Conservation (phyloP, 2,797 vertebrate species). For the Tokudaia tokunoshimensis region DNA sequence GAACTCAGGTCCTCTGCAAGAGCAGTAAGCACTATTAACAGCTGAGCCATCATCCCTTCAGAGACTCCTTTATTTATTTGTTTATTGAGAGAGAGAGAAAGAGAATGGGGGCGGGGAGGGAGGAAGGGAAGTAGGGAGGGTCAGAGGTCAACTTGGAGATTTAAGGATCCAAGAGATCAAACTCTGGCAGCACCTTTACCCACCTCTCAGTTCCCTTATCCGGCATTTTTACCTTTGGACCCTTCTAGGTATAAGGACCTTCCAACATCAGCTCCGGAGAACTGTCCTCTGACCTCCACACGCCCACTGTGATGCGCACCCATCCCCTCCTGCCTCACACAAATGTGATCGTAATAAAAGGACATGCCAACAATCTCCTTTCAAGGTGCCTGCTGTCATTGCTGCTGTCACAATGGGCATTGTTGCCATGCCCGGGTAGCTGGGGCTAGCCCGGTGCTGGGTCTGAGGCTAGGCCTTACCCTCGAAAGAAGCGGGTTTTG, state of each 20-base stretch:
- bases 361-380: neutral
- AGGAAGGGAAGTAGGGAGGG: too few relatives aligned
- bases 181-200: neutral
- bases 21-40: neutral
- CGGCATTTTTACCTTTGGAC: slow-evolving; percentile 54
- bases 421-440: neutral
- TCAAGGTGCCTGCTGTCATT: neutral
- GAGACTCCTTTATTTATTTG: neutral
- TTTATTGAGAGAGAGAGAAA: neutral
- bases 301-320: too few relatives aligned
- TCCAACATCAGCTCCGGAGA: neutral
- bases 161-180: neutral
- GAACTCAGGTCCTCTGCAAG: neutral
- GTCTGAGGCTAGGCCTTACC: neutral
- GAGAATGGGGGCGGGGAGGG: too few relatives aligned
- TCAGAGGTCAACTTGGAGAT: neutral
- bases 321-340: neutral
- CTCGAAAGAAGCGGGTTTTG: neutral
- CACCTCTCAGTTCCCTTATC: neutral
- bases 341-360: neutral
- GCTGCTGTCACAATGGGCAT: neutral
- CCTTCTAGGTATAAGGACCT: neutral
- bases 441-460: slow-evolving; percentile 13
- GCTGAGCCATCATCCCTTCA: neutral
- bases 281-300: neutral